These are phyloP conservation scores for Rhamphomyia laevipes DNA, from an alignment of 2,888 invertebrate genomes.

Conservation along the genomic window DNA sequence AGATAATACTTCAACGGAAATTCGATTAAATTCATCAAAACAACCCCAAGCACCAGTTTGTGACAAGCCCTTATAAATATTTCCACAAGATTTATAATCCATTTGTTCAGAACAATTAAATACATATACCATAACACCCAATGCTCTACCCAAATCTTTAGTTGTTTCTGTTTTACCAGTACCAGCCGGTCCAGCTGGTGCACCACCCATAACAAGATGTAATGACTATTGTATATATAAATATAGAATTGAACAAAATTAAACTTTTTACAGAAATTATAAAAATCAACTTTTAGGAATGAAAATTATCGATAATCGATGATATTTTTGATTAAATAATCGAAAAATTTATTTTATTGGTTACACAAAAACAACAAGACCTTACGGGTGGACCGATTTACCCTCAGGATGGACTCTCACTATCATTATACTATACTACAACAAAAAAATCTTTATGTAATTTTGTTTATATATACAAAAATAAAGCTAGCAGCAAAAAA, in stretches of 20 bases:
- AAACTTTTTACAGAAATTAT: too few relatives aligned
- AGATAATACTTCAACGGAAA: conserved; percentile 92
- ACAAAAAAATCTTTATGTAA: too few relatives aligned
- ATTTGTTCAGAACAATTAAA: conserved; percentile 97
- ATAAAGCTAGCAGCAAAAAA: too few relatives aligned
- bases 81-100: conserved; percentile 94
- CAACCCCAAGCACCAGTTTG: conserved; percentile 97
- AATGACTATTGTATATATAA: conserved; percentile 44
- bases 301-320: too few relatives aligned
- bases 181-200: conserved; percentile 90
- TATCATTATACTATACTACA: too few relatives aligned
- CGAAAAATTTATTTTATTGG: too few relatives aligned
- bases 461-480: too few relatives aligned
- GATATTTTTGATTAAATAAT: too few relatives aligned
- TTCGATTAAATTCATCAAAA: conserved; percentile 95
- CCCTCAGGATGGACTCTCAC: too few relatives aligned
- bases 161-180: conserved; percentile 97
- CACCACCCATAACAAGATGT: conserved; percentile 91
- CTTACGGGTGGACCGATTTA: too few relatives aligned
- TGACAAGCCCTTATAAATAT: conserved; percentile 87
- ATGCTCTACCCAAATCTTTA: conserved; percentile 90
- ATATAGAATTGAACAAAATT: conserved; percentile 9
- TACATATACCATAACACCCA: conserved; percentile 95
- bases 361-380: too few relatives aligned
- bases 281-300: too few relatives aligned